Evolutionary conservation across 2,797 vertebrate species (phyloP), one percentile per base, ranked within the genome.

Genomic region (Lepus townsendii): DNA sequence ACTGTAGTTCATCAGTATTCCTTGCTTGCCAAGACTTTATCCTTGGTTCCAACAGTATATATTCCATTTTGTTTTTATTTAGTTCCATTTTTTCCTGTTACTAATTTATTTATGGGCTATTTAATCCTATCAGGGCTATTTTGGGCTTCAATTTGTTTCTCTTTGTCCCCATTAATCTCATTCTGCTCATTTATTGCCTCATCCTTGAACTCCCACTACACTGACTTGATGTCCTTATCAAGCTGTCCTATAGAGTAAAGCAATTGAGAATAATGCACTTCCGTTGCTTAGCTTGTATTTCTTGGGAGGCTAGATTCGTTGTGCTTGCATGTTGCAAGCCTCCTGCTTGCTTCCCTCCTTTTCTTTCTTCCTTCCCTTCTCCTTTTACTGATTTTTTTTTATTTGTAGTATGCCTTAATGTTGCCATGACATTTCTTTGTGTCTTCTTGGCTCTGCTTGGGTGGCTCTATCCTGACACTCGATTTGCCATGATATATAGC

Each of bases 381-480:
- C 60, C 6, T n/a, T 35, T 26, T 17, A 24, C 50, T 84, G 2
- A 47, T 35, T 16, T n/a, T 12, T 50, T 13, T n/a, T 7, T 5
- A 22, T 63, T 83, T 35, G 11, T 14, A 10, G 12, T 11, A 19
- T 32, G n/a, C 16, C 9, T n/a, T 26, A 27, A n/a, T 30, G 65
- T 3, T 63, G 32, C 30, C 30, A 7, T 1, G 12, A n/a, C 54
- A 26, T 90, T 66, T 90, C 78, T 57, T 80, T 22, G 42, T 47
- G 19, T 32, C 68, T 32, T 3, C 8, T 7, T 7, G 85, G 62
- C 72, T 96, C 52, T 75, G 77, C 72, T 91, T 75, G 30, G 78
- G 72, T 19, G 54, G 52, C 26, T 95, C 69, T 63, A 16, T 19
- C n/a, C 84, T 94, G 90, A 83, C 87, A 72, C 52, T 63, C 50